These are phyloP conservation scores for Pollachius pollachius DNA, from an alignment of 2,113 vertebrate genomes.

Conservation along the genomic window DNA sequence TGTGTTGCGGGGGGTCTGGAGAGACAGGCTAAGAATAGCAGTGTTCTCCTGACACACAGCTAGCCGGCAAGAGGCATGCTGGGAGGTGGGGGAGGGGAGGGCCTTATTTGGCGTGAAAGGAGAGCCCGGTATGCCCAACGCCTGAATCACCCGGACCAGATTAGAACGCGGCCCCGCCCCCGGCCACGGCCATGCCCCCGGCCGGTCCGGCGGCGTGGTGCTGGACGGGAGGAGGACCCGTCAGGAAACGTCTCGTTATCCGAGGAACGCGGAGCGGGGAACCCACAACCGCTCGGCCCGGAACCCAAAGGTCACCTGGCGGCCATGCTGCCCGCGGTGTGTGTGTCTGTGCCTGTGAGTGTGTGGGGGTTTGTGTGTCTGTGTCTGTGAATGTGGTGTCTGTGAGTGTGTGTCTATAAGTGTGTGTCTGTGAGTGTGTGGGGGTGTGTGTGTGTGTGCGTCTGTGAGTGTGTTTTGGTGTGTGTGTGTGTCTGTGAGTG, in stretches of 20 bases:
- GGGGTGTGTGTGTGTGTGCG: background rate
- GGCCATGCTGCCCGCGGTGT: background rate
- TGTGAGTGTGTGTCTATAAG: background rate
- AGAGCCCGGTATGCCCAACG: no score
- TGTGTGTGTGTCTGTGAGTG: conserved; percentile 11
- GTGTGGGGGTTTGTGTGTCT: background rate
- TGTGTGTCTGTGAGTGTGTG: conserved; percentile 1
- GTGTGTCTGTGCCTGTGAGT: conserved; percentile 4
- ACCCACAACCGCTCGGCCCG: no score
- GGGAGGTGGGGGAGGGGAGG: background rate
- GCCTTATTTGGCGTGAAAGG: background rate
- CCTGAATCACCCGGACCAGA: background rate
- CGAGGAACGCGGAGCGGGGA: no score
- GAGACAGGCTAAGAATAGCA: background rate
- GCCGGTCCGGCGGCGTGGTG: no score
- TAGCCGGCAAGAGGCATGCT: background rate
- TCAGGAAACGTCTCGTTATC: no score
- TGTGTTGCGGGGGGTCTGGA: background rate
- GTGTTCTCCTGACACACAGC: background rate
- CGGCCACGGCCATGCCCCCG: no score
- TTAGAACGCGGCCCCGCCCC: background rate
- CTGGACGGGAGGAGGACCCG: no score
- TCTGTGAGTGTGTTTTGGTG: background rate
- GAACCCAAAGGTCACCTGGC: no score
- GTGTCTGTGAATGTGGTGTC: background rate